Base-by-base conservation (phyloP, 2,888 invertebrate species). In the Omphaloscelis lunosa region DNA sequence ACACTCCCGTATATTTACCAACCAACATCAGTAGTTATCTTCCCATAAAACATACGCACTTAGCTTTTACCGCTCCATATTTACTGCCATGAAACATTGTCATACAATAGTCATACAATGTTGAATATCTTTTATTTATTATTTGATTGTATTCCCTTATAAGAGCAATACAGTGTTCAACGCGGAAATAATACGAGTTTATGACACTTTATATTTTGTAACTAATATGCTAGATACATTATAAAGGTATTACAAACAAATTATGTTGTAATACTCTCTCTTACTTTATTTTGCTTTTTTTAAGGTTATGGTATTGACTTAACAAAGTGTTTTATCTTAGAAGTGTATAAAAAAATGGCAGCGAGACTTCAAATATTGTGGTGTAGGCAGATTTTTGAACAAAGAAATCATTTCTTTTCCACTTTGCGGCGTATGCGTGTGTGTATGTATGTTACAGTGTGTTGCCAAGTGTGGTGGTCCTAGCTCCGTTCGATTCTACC, bases 21-120 rank as follows among this genome's bases (percentile, higher is more conserved):
- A 27, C 77, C 77, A 80, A 80, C 87, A 88, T 88, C 88, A 88
- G 87, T 87, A 85, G 84, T 87, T 86, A 89, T 86, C 84, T 85
- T 77, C 76, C 85, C 87, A 90, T 91, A 91, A 91, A 92, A 84
- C 88, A 89, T 83, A 90, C 89, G 89, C 90, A 89, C 92, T 92
- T 88, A 91, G 87, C 90, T 91, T 92, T 93, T 93, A 92, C 84
- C 88, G 83, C 82, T 75, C 75, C 84, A 87, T 90, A 90, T 89
- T 89, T 90, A 90, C 90, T 90, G 78, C 77, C 15, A 59, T 51
- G 79, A 74, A 79, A 86, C 90, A 90, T 90, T 91, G 88, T 88
- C 90, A 89, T 88, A 90, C 89, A 89, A 87, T 86, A 84, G 79
- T 72, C 77, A 75, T 87, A 90, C 90, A 89, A 83, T 89, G 91